Percentiles rank a stretch among this genome's conserved stretches.
These are phyloP conservation scores for Antigone vipio DNA, from an alignment of 2,113 vertebrate species.

Conservation along the genomic window DNA sequence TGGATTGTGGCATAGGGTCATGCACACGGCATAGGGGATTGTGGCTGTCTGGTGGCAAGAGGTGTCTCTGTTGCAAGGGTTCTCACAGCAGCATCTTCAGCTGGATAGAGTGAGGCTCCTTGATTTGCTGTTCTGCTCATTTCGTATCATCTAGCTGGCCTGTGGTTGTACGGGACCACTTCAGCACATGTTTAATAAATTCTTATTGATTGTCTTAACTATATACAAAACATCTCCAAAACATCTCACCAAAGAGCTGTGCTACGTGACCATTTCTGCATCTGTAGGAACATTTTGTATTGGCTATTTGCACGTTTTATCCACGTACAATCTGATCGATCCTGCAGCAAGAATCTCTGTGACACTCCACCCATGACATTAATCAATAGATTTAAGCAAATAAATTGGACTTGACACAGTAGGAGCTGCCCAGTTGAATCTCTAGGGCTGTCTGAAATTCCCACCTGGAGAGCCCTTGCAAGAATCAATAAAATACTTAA, in stretches of 20 bases:
- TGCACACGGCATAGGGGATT: neutral
- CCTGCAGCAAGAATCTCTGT: neutral
- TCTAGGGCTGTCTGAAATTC: neutral
- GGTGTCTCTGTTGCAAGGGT: neutral
- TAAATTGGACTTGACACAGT: neutral
- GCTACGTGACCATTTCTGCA: neutral
- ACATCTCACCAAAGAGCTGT: neutral
- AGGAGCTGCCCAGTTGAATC: neutral
- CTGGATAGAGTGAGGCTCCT: neutral
- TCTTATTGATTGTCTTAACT: neutral
- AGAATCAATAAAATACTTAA: neutral
- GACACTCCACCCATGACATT: neutral
- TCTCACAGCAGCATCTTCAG: neutral
- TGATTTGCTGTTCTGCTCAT: neutral
- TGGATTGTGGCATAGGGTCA: neutral
- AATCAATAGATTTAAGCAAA: conserved; percentile 3
- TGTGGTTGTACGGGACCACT: neutral
- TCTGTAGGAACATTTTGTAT: neutral
- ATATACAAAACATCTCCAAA: neutral
- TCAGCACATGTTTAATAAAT: neutral
- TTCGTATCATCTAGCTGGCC: neutral
- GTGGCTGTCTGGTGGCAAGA: neutral
- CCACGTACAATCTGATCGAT: neutral
- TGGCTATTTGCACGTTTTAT: neutral
- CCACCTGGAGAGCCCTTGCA: neutral